phyloP scores from a whole-genome alignment of 2,888 invertebrate species.

The Athalia cordata region DNA sequence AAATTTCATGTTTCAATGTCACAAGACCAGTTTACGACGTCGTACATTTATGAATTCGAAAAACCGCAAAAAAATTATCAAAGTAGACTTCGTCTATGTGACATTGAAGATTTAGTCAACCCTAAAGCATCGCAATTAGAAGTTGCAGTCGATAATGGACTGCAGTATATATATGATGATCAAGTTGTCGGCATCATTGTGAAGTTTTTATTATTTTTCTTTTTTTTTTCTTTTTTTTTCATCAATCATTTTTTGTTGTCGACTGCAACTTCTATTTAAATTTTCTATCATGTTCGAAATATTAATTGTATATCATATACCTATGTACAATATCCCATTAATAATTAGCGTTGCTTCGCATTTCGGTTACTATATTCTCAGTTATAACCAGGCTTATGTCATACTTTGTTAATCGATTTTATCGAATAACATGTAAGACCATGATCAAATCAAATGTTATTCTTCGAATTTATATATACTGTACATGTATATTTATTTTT shows the following conservation, averaged over 20 bases:
- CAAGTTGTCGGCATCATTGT: neutral
- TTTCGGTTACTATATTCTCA: neutral
- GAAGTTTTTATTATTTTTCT: neutral
- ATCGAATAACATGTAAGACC: constrained; percentile 14
- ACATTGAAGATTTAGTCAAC: constrained; percentile 14
- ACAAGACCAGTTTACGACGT: constrained; percentile 29
- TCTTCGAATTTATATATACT: constrained; percentile 20
- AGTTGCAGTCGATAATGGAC: constrained; percentile 32
- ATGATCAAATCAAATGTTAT: constrained; percentile 13
- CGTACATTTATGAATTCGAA: neutral
- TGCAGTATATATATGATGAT: neutral
- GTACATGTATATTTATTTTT: constrained; percentile 28
- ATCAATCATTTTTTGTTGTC: neutral
- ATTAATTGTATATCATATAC: constrained; percentile 13
- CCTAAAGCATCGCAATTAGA: constrained; percentile 37
- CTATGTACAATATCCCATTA: neutral
- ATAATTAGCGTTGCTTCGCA: neutral
- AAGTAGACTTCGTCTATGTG: constrained; percentile 16
- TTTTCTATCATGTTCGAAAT: constrained; percentile 20
- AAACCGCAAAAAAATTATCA: constrained; percentile 5
- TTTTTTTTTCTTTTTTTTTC: neutral
- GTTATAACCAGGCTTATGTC: neutral
- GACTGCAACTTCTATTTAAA: constrained; percentile 38
- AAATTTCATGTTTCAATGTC: constrained; percentile 10
- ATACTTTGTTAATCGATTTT: neutral